Evolutionary conservation across 2,888 invertebrate genomes (phyloP), one percentile per base, ranked within the genome.

Genomic region (Atrina japonica): DNA sequence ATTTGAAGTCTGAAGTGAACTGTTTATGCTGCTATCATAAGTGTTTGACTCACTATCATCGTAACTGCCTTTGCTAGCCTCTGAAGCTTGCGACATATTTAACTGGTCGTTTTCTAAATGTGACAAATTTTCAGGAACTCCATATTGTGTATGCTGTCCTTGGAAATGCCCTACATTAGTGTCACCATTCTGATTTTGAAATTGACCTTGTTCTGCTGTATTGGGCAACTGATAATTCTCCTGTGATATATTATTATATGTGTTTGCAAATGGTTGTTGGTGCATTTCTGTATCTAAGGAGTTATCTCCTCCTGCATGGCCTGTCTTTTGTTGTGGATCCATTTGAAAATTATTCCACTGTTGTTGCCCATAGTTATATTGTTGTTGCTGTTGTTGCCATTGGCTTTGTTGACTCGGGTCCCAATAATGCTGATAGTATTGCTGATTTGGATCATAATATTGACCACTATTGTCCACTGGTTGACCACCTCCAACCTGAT

Each of bases 401-500:
- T 35, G 35, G 6, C 23, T 9, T 16, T 65, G 65, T 47, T 55
- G 59, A 27, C 27, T 60, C 11, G 49, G 56, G n/a, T 52, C 53
- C 61, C 61, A 69, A 41, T 59, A 55, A 16, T 65, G 27, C 16
- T 56, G 58, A 23, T 70, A 66, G 52, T 52, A 18, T 23, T 45
- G 58, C 41, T 59, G 70, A 65, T 23, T 49, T 47, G 50, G 49
- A 21, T 66, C 58, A 49, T 40, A n/a, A 45, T 43, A 27, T n/a
- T 58, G 58, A 40, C 43, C 58, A 25, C 50, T 40, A 29, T 58
- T 60, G 40, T 63, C 35, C 35, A 18, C 30, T 14, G 61, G 53
- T 30, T 45, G 66, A 41, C 43, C 58, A 35, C 40, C 47, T 30
- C 66, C 66, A 14, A 45, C 72, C 55, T 73, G 68, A 21, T 67